A percentile compares a stretch with the other conserved stretches of the same genome.
These are phyloP conservation scores for Entomobrya proxima DNA, from an alignment of 2,888 invertebrate species.

Conservation along the genomic window DNA sequence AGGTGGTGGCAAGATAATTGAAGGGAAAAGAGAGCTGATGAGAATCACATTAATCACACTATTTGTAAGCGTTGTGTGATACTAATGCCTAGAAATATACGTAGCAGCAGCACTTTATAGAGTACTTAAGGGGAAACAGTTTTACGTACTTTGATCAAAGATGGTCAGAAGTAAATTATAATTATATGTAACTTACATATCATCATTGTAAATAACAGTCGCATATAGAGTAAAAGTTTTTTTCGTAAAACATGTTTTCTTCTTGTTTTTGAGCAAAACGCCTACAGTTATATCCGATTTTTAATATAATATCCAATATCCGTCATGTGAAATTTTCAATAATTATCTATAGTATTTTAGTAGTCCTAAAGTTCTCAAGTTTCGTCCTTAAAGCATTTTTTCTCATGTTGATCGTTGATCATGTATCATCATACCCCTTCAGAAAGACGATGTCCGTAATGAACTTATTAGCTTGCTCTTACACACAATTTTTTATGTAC, in stretches of 20 bases:
- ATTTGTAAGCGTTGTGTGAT: slow-evolving; percentile 62
- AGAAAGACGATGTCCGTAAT: slow-evolving; percentile 63
- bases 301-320: too few relatives aligned
- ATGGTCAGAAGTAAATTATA: slow-evolving; percentile 1
- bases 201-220: not conserved
- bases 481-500: not conserved
- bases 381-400: slow-evolving; percentile 13
- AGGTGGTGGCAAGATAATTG: not conserved
- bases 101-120: not conserved
- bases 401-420: not conserved
- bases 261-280: slow-evolving; percentile 46
- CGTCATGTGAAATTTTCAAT: not conserved
- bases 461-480: too few relatives aligned
- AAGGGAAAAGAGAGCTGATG: slow-evolving; percentile 20
- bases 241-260: not conserved
- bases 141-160: not conserved
- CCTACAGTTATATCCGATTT: not conserved
- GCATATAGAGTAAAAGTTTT: not conserved
- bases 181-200: not conserved
- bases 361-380: not conserved
- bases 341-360: not conserved
- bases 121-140: not conserved
- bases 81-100: not conserved
- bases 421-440: slow-evolving; percentile 35
- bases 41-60: slow-evolving; percentile 57